Evolutionary conservation across 92 coral and sea anemone species (phyloP), one percentile per base, ranked within the genome.

Genomic region (Porites rus): DNA sequence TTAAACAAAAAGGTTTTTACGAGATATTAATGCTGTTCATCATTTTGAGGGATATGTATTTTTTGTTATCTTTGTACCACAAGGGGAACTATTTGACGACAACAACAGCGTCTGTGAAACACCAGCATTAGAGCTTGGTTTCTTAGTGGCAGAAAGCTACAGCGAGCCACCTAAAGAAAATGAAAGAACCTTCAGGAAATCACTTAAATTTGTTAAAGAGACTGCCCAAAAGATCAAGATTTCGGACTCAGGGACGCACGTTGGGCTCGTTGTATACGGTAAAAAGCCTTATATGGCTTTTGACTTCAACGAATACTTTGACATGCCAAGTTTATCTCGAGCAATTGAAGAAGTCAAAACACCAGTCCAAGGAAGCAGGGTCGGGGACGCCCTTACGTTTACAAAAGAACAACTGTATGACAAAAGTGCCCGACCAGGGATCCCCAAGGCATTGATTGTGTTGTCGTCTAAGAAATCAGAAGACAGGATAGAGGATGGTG

Each of bases 181-280:
- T 10, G 79, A 90, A 54, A 81, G 52, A 54, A 72, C 74, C 3
- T 91, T 81, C 62, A 69, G 75, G 17, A 82, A 82, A 8, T 82
- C 91, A 2, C 22, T 84, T 71, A 78, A 91, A 14, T 91, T 94
- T 69, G 91, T 87, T 1, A 84, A 79, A 46, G 64, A 81, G 16
- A 78, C 90, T 66, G 87, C 85, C 63, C 86, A 80, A 65, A 20
- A 86, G 1, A 73, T 89, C 8, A 76, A 90, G 51, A 69, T 94
- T 3, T 91, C 97, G 19, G 86, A 80, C 13, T 53, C 78, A n/a
- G 97, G 93, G 9, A 80, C 86, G 11, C 97, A 91, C 71, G 78
- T 94, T 82, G 97, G 97, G 50, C 82, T 94, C 13, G 87, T 94
- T 5, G 92, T 91, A 6, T 91, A 88, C 51, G 92, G 93, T 50